phyloP scores from a whole-genome alignment of 2,797 vertebrate genomes.

The Malurus splendens region DNA sequence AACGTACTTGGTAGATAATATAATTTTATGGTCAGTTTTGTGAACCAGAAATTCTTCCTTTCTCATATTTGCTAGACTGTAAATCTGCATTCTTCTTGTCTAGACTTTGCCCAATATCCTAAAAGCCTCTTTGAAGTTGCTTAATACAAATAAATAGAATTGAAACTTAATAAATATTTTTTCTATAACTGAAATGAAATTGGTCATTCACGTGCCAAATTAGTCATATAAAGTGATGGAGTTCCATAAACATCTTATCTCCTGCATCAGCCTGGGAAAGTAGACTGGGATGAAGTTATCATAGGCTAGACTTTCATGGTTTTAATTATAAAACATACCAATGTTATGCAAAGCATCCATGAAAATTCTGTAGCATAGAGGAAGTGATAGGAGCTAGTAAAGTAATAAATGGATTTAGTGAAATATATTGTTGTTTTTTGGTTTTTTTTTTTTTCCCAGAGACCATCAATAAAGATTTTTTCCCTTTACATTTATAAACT shows the following conservation, averaged over 20 bases:
- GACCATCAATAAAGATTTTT: neutral
- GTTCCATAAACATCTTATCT: slow-evolving; percentile 48
- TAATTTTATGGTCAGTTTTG: slow-evolving; percentile 37
- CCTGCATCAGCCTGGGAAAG: slow-evolving; percentile 27
- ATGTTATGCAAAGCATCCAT: slow-evolving; percentile 19
- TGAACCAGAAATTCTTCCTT: slow-evolving; percentile 50
- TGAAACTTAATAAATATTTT: slow-evolving; percentile 45
- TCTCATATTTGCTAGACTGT: slow-evolving; percentile 33
- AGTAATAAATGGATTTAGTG: neutral
- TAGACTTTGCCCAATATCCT: slow-evolving; percentile 46
- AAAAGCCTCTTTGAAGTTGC: slow-evolving; percentile 40
- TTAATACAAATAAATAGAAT: slow-evolving; percentile 44
- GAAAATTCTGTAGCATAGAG: slow-evolving; percentile 1
- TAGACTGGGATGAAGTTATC: slow-evolving; percentile 10
- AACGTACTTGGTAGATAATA: slow-evolving; percentile 7
- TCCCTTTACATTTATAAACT: neutral
- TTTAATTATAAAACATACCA: slow-evolving; percentile 38
- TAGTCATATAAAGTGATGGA: slow-evolving; percentile 22
- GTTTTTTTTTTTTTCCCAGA: neutral
- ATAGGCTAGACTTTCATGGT: slow-evolving; percentile 22
- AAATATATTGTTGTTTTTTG: neutral
- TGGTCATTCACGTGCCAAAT: slow-evolving; percentile 5
- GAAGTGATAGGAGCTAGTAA: neutral
- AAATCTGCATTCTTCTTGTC: slow-evolving; percentile 60
- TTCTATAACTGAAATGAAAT: slow-evolving; percentile 14